Base-by-base conservation (phyloP, 2,797 vertebrate species). In the Sternarchorhynchus goeldii region DNA sequence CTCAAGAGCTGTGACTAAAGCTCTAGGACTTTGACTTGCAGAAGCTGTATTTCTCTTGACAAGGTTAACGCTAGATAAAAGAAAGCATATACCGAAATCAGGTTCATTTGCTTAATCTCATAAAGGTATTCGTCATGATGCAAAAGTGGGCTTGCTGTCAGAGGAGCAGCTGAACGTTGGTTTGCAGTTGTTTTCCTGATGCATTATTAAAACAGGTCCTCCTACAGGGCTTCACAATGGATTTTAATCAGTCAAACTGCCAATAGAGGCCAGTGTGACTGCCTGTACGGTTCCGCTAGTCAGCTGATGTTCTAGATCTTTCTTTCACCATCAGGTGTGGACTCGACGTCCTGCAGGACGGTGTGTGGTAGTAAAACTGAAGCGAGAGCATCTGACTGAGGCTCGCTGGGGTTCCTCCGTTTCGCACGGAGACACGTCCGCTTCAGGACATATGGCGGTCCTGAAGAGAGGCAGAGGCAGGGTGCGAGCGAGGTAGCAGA, bases 301-400 rank as follows among this genome's bases (percentile, higher is more conserved):
- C 62, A 4, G 18, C 45, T n/a, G 45, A 63, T 58, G 74, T 59
- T 41, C 75, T 81, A 79, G 77, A 81, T 81, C 76, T 77, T 83
- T 83, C 64, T 57, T 66, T 63, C 58, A 68, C 75, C 67, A 65
- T 77, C 66, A 79, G 64, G 31, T 66, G 50, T 63, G 73, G 77
- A 81, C 39, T 74, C 34, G 75, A 50, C 62, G 58, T 32, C 20
- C 34, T 66, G 57, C 77, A 73, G 66, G 75, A 77, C 66, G 68
- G 57, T 71, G 81, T 85, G 81, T 77, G 81, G 83, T 79, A 85
- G 82, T 73, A 81, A 83, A 83, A 81, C 77, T 39, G 62, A 78
- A 85, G 73, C 73, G 80, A 82, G 73, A 41, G 74, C 70, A 74
- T 81, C 59, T 76, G 84, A 85, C 77, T 74, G 80, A 0, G 25